Conservation (phyloP, 2,113 vertebrate genomes). For the Sporophila hypoxantha region DNA sequence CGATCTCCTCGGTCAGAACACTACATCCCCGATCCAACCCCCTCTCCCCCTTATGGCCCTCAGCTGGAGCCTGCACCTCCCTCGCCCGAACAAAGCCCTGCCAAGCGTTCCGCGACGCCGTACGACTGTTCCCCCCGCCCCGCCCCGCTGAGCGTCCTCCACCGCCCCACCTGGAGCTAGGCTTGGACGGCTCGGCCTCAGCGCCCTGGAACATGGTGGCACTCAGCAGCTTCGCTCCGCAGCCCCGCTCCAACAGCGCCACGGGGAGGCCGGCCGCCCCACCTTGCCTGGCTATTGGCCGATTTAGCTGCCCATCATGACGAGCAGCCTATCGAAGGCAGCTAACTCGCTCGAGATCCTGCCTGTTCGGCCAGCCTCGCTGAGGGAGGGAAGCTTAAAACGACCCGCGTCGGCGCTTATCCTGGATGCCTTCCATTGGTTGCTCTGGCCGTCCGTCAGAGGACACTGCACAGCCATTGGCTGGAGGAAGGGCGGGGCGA, state of each 20-base stretch:
- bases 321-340: neutral
- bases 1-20: neutral
- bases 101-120: neutral
- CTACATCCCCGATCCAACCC: too few species aligned
- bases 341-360: accelerated
- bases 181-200: slow-evolving; percentile 61
- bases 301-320: accelerated
- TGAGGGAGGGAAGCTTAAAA: neutral
- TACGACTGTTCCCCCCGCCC: neutral
- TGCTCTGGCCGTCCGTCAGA: accelerated
- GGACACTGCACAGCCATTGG: neutral
- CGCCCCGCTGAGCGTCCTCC: too few species aligned
- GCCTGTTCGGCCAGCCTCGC: neutral
- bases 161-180: slow-evolving; percentile 76
- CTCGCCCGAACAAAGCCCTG: neutral
- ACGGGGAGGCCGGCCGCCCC: neutral
- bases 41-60: neutral
- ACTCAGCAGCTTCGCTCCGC: accelerated
- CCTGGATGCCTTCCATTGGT: neutral
- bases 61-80: neutral
- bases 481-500: neutral
- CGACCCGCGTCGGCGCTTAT: accelerated
- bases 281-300: neutral
- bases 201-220: slow-evolving; percentile 80
- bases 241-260: neutral